Evolutionary conservation across 2,797 vertebrate genomes (phyloP), one percentile per base, ranked within the genome.

Genomic region (Hydrolagus colliei): DNA sequence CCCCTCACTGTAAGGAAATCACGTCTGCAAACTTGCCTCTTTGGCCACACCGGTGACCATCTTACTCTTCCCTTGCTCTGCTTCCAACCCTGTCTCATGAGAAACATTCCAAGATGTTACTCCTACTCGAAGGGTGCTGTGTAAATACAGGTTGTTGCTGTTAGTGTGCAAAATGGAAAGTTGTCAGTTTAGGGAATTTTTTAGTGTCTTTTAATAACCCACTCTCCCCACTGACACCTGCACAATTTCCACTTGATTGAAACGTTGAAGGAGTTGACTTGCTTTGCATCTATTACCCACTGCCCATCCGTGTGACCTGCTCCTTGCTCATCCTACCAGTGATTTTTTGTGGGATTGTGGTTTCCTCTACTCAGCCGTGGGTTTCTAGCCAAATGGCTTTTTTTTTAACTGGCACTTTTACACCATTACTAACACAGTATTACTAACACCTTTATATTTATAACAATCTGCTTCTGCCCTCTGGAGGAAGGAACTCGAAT

Each of bases 381-480:
- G 32, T 67, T 20, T 32, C 16, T 77, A 61, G 61, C 61, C 75
- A 77, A 11, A 77, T n/a, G 10, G 18, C 16, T 11, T 61, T 52
- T 77, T n/a, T 52, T 52, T 52, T 6, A 52, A 59, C 11, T 77
- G 27, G 63, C 63, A 10, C 67, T 67, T 79, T 65, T 9, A 10
- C 27, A n/a, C 11, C 61, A 80, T 27, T 67, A 14, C 63, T 80
- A 32, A 65, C 11, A 67, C 35, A 27, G 62, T 80, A 52, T 6
- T 52, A 52, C 41, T 52, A 52, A 52, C 41, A 52, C 41, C 41
- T 52, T 80, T 35, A 80, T 16, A 65, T 80, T 80, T 35, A 80
- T 67, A 35, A 82, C 35, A 82, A 65, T 18, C 62, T 16, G 18
- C 77, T 63, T 82, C 78, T 82, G 78, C 78, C 78, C 62, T 32